Percentiles rank a stretch among this genome's conserved stretches.
Conservation (phyloP, 2,113 vertebrate species). For the Capricornis sumatraensis region DNA sequence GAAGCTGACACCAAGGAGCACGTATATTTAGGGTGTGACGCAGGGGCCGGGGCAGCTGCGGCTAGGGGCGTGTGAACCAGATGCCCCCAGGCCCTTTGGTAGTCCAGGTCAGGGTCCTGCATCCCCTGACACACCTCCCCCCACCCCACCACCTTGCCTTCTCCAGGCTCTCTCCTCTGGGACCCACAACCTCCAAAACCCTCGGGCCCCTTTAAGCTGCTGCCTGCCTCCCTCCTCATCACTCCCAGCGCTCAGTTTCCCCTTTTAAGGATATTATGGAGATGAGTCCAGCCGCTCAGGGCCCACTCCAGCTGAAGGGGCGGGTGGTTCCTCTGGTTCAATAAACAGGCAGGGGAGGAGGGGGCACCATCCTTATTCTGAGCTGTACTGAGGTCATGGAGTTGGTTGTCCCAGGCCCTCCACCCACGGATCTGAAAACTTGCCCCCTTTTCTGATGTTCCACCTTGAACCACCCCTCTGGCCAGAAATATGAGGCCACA, state of each 20-base stretch:
- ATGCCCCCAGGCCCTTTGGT: neutral
- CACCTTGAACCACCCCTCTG: neutral
- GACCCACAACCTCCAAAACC: neutral
- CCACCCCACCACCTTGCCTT: neutral
- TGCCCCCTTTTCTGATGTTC: neutral
- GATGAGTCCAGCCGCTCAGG: neutral
- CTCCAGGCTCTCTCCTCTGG: neutral
- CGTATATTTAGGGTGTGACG: slow-evolving; percentile 76
- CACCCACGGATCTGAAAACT: neutral
- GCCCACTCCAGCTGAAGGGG: neutral
- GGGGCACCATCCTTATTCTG: neutral
- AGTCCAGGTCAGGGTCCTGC: neutral
- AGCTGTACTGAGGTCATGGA: neutral
- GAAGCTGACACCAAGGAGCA: slow-evolving; percentile 66
- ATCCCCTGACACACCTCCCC: neutral
- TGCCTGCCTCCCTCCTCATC: slow-evolving; percentile 24
- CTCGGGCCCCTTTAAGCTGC: slow-evolving; percentile 31
- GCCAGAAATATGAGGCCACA: neutral
- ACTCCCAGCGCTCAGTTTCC: slow-evolving; percentile 69
- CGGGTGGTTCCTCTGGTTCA: neutral
- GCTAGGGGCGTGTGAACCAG: neutral
- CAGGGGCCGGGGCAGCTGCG: slow-evolving; percentile 52
- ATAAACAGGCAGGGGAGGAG: neutral
- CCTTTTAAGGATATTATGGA: slow-evolving; percentile 73
- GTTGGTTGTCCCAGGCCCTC: neutral